Conservation (phyloP, 35 echinoderm and acorn worm species). For the Ophiothrix spiculata region DNA sequence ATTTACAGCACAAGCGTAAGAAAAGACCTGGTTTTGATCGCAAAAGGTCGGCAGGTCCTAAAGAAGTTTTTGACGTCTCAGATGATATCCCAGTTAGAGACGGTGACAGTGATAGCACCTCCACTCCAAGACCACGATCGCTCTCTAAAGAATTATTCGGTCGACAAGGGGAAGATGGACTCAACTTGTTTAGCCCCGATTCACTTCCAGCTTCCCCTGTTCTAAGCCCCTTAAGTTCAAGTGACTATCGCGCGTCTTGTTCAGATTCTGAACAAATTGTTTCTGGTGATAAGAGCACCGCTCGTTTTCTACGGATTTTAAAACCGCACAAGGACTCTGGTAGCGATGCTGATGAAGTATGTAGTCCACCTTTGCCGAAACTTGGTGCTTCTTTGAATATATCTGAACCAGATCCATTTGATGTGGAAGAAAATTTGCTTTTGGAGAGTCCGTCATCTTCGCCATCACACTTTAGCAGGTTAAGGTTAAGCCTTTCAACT, state of each 20-base stretch:
- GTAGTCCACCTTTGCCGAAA: neutral
- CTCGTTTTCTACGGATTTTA: slow-evolving; percentile 56
- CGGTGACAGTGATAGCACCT: neutral
- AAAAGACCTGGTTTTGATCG: neutral
- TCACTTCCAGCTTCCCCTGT: slow-evolving; percentile 35
- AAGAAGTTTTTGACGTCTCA: neutral
- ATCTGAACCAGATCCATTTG: neutral
- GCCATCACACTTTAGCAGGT: slow-evolving; percentile 42
- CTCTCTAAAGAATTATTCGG: neutral
- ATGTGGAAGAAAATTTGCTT: slow-evolving; percentile 34
- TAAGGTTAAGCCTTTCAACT: slow-evolving; percentile 33
- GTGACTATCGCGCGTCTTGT: neutral
- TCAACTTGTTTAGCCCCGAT: slow-evolving; percentile 29
- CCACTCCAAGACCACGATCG: slow-evolving; percentile 20
- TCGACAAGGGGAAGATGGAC: neutral
- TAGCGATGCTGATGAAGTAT: neutral
- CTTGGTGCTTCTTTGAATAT: slow-evolving; percentile 18
- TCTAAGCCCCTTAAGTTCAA: neutral
- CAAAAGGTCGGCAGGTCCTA: neutral
- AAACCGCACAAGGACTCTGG: slow-evolving; percentile 45
- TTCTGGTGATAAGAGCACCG: slow-evolving; percentile 30
- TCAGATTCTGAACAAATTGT: slow-evolving; percentile 20
- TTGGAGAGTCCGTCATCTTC: slow-evolving; percentile 58
- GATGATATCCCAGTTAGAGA: slow-evolving; percentile 11
- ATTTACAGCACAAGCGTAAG: neutral